Evolutionary conservation across 2,797 vertebrate genomes (phyloP), one percentile per base, ranked within the genome.

Genomic region (Poliocrania exsul): DNA sequence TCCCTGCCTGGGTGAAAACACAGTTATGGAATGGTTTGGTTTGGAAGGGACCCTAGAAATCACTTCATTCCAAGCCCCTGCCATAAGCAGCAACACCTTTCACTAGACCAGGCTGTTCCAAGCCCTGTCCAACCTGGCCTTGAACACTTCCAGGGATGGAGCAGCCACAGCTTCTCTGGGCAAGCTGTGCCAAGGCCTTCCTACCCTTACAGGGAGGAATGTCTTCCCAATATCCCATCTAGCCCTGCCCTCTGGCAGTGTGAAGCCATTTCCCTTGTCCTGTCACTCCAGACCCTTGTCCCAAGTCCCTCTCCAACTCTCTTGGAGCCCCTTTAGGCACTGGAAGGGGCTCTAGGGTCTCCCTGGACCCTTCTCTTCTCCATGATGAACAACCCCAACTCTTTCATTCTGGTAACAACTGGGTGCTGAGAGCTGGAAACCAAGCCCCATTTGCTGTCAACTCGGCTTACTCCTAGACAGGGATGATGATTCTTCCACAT

Each of bases 71-170:
- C 35, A 28, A 2, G 7, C 0, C 4, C 9, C 44, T 64, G 64
- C 42, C 8, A 2, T 11, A 42, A 17, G 24, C 8, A 35, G 6
- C 24, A n/a, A 69, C 71, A 69, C 5, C 5, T 56, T 0, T n/a
- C 20, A 62, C 26, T 17, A 1, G 4, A 13, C 54, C 40, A 44
- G 29, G 26, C 0, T 88, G 54, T 47, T 62, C 62, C 49, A 24
- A 62, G 31, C 13, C 16, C 35, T 0, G 0, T 50, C 23, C 51
- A 65, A 0, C 42, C 50, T 16, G 26, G 18, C 13, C 42, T 49
- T 13, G 71, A 14, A 0, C 37, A 38, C 8, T 69, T 0, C 2
- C 86, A 81, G 62, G 49, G 31, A 44, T 69, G 31, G 16, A 23
- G 4, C 40, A 49, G 31, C 56, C 26, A n/a, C 42, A 69, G 16